A percentile compares a stretch with the other conserved stretches of the same genome.
Conservation (phyloP, 2,797 vertebrate species). For the Perodicticus potto region DNA sequence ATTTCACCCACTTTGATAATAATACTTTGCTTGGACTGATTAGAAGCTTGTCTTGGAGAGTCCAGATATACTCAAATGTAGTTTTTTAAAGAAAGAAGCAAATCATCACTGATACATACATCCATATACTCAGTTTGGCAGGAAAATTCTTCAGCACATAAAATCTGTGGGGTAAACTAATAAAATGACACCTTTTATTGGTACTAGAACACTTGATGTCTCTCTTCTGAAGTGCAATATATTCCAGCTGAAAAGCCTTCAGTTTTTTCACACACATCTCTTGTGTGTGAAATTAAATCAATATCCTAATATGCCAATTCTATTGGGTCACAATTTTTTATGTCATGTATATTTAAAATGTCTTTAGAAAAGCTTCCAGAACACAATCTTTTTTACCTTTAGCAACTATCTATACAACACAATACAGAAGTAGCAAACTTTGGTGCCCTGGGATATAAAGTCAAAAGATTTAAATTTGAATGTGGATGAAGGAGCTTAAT, state of each 20-base stretch:
- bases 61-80: conserved; percentile 21
- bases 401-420: background rate
- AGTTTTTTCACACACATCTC: background rate
- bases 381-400: background rate
- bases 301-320: conserved; percentile 37
- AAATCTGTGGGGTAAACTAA: conserved; percentile 13
- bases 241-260: conserved; percentile 12
- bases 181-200: conserved; percentile 42
- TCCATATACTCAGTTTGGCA: background rate
- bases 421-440: background rate
- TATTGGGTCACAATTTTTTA: conserved; percentile 40
- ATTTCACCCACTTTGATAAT: background rate
- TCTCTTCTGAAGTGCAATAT: conserved; percentile 45
- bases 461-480: conserved; percentile 25
- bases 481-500: background rate
- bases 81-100: background rate
- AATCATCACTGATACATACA: background rate
- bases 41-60: conserved; percentile 26
- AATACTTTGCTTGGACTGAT: conserved; percentile 7
- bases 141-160: conserved; percentile 39
- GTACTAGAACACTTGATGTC: conserved; percentile 8
- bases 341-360: conserved; percentile 48
- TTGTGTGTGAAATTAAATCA: conserved; percentile 53
- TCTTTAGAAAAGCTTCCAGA: conserved; percentile 10
- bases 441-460: background rate